Conservation (phyloP, 2,888 invertebrate species). For the Mythimna lalbum region DNA sequence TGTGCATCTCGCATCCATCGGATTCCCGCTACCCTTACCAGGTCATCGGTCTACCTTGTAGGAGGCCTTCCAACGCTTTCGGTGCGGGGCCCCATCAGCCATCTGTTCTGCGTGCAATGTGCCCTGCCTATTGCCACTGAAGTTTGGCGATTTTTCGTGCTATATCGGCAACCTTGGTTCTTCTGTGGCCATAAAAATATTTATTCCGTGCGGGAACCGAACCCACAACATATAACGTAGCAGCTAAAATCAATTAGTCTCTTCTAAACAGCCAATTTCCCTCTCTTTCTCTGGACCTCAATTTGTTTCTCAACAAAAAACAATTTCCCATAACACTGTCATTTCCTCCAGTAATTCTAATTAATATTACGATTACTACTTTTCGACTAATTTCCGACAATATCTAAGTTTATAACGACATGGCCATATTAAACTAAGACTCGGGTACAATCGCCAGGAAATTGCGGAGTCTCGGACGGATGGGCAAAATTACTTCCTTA, state of each 20-base stretch:
- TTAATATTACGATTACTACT: constrained; percentile 50
- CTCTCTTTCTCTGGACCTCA: not conserved
- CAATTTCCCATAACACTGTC: constrained; percentile 14
- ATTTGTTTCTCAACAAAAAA: constrained; percentile 14
- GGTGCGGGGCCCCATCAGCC: too few species aligned
- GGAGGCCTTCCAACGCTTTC: too few species aligned
- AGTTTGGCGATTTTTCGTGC: too few species aligned
- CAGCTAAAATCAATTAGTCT: not conserved
- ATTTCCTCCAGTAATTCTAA: constrained; percentile 26
- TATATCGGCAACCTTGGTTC: too few species aligned
- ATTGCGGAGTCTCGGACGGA: constrained; percentile 48
- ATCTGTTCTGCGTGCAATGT: too few species aligned
- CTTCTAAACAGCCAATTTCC: not conserved
- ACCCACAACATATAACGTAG: too few species aligned
- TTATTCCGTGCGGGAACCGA: too few species aligned
- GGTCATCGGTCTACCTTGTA: too few species aligned
- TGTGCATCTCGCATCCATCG: too few species aligned
- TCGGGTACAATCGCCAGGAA: constrained; percentile 55
- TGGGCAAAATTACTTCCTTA: constrained; percentile 53
- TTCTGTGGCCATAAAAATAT: too few species aligned
- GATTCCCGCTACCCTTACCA: too few species aligned
- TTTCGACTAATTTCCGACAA: constrained; percentile 34
- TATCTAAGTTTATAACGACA: constrained; percentile 58
- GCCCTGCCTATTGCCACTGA: too few species aligned
- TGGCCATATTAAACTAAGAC: constrained; percentile 37